Conservation (phyloP, 1,140 invertebrate species). For the Nephila pilipes region DNA sequence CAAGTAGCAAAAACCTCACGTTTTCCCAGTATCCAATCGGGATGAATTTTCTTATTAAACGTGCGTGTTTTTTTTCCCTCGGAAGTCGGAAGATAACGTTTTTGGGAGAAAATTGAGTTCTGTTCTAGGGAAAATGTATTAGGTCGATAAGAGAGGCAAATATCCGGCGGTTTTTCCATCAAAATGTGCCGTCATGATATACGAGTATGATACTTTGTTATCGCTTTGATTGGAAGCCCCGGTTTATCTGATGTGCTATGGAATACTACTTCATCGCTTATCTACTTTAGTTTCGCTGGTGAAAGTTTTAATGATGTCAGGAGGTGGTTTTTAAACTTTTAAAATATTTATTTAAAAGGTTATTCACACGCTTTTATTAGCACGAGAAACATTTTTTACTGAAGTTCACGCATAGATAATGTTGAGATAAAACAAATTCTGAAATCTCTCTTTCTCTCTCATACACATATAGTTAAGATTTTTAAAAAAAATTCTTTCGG, state of each 20-base stretch:
- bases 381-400: too few species aligned
- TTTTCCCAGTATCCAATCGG: neutral
- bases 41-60: neutral
- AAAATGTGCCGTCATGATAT: neutral
- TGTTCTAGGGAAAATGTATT: neutral
- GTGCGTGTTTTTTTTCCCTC: neutral
- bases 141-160: neutral
- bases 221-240: neutral
- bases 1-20: neutral
- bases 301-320: neutral
- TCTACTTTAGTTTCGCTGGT: neutral
- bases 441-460: too few species aligned
- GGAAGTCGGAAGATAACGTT: neutral
- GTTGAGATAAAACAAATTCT: too few species aligned
- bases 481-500: too few species aligned
- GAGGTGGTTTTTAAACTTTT: too few species aligned
- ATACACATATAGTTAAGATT: too few species aligned
- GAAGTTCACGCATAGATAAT: too few species aligned
- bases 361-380: too few species aligned
- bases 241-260: neutral
- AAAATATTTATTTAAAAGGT: too few species aligned
- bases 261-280: neutral
- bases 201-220: neutral
- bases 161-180: neutral
- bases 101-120: constrained; percentile 17